Evolutionary conservation across 2,113 vertebrate species (phyloP).

Genomic region (Trematomus loennbergii): DNA sequence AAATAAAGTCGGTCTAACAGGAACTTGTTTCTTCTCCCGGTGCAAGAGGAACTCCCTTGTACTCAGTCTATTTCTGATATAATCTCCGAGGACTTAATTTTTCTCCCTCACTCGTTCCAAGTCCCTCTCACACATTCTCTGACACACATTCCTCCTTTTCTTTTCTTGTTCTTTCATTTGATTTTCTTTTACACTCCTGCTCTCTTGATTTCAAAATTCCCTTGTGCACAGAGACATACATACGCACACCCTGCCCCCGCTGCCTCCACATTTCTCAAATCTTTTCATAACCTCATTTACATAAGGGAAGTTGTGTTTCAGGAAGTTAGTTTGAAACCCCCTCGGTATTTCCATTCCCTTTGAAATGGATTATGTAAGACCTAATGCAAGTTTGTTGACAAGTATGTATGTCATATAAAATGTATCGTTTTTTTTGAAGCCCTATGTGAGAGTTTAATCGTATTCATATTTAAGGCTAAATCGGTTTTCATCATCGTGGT

Average conservation of each 20-base stretch:
- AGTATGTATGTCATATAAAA: conserved; percentile 43
- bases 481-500: background rate
- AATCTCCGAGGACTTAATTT: conserved; percentile 52
- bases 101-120: conserved; percentile 22
- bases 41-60: conserved; percentile 44
- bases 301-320: conserved; percentile 62
- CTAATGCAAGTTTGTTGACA: conserved; percentile 61
- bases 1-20: conserved; percentile 69
- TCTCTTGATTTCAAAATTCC: conserved; percentile 63
- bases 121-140: conserved; percentile 17
- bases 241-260: conserved; percentile 45
- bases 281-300: conserved; percentile 70
- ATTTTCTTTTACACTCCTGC: conserved; percentile 53
- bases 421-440: conserved; percentile 8
- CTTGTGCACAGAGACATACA: conserved; percentile 49
- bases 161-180: conserved; percentile 53
- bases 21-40: conserved; percentile 55
- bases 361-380: conserved; percentile 61
- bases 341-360: conserved; percentile 50
- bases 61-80: conserved; percentile 67
- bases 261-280: conserved; percentile 51
- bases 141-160: conserved; percentile 41
- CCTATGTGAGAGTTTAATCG: conserved; percentile 11
- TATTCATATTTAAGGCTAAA: conserved; percentile 6
- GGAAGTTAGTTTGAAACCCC: conserved; percentile 67